Percentiles rank a stretch among this genome's conserved stretches.
Evolutionary conservation across 2,888 invertebrate species (phyloP).

Genomic region (Platycheirus albimanus): DNA sequence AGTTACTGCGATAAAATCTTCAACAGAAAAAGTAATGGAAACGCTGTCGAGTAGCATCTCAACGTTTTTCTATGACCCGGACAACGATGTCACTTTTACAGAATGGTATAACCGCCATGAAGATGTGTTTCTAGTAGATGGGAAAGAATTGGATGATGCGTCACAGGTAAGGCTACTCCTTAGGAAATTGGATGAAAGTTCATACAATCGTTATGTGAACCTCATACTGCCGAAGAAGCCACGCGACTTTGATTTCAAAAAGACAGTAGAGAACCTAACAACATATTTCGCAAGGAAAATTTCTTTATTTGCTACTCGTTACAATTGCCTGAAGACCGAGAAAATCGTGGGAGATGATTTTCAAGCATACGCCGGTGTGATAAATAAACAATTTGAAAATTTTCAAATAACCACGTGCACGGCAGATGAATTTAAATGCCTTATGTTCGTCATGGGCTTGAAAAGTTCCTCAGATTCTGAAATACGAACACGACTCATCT

Average conservation of each 20-base stretch:
- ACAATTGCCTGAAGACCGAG: background rate
- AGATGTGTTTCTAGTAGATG: background rate
- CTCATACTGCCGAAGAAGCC: constrained; percentile 30
- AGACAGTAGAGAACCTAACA: constrained; percentile 8
- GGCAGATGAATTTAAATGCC: constrained; percentile 18
- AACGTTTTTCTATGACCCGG: constrained; percentile 18
- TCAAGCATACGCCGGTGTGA: constrained; percentile 22
- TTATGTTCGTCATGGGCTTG: constrained; percentile 21
- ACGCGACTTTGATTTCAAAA: constrained; percentile 9
- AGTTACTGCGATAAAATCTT: constrained; percentile 5
- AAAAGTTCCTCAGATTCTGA: constrained; percentile 18
- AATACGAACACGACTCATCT: too few species aligned
- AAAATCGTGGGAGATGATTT: constrained; percentile 10
- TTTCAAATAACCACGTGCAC: constrained; percentile 24
- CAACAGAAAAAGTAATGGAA: constrained; percentile 26
- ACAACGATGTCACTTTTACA: constrained; percentile 9
- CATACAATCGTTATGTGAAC: constrained; percentile 21
- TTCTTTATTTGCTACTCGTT: constrained; percentile 20
- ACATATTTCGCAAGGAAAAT: constrained; percentile 15
- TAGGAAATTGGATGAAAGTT: constrained; percentile 4
- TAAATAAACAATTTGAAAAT: constrained; percentile 27
- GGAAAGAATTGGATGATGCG: background rate
- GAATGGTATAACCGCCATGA: constrained; percentile 22
- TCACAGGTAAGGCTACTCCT: constrained; percentile 12
- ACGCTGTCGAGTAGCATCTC: constrained; percentile 8